Conservation (phyloP, 2,888 invertebrate genomes). For the Scaptomyza tumidula region DNA sequence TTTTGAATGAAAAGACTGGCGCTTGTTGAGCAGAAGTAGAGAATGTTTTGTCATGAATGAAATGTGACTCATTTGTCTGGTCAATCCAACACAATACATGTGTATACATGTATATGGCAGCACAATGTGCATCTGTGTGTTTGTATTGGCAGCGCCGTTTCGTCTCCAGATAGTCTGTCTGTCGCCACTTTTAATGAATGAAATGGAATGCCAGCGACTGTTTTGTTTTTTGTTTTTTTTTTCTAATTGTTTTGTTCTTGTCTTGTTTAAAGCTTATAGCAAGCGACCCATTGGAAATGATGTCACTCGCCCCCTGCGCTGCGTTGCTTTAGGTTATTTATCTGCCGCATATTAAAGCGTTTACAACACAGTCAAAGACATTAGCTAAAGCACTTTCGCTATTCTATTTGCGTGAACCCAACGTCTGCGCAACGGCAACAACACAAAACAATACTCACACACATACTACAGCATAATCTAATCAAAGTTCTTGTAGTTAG, state of each 20-base stretch:
- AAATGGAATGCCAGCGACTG: constrained; percentile 67
- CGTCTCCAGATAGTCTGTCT: constrained; percentile 71
- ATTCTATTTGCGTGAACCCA: constrained; percentile 16
- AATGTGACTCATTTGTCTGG: constrained; percentile 59
- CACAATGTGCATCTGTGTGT: constrained; percentile 6
- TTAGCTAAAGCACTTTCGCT: constrained; percentile 28
- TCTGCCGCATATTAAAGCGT: constrained; percentile 47
- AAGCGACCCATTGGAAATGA: constrained; percentile 67
- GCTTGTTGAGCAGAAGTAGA: constrained; percentile 22
- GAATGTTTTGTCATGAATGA: constrained; percentile 49
- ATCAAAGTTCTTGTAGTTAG: constrained; percentile 60
- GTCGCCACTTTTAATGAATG: constrained; percentile 80
- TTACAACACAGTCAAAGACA: constrained; percentile 38
- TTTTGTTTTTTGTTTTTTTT: constrained; percentile 56
- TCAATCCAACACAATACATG: constrained; percentile 29
- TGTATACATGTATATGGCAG: background rate
- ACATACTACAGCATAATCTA: constrained; percentile 26
- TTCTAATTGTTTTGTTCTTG: constrained; percentile 67
- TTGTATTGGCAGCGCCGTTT: constrained; percentile 32
- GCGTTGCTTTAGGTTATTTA: constrained; percentile 27
- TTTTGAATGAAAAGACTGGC: constrained; percentile 51
- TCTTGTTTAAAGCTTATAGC: constrained; percentile 59
- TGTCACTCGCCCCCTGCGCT: constrained; percentile 61
- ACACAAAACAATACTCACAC: constrained; percentile 21
- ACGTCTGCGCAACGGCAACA: constrained; percentile 41